Base-by-base conservation (phyloP, 2,797 vertebrate species). In the Fistularia tabacaria region DNA sequence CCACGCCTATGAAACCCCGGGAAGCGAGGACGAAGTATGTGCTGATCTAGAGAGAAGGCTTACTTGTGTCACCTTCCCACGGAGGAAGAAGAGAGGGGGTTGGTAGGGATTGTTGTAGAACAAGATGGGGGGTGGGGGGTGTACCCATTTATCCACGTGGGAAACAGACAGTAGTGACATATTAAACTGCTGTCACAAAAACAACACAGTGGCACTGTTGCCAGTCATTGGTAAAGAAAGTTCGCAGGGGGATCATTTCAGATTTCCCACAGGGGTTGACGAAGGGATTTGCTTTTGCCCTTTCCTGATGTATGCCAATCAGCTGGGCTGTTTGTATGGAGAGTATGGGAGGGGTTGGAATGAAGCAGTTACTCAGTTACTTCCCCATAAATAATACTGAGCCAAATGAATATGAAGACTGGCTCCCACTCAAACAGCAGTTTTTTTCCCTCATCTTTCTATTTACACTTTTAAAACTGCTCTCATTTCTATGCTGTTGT, bases 81-180 rank as follows among this genome's bases (percentile, higher is more conserved):
- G 62, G 73, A 70, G 59, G 76, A 58, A 54, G 54, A 13, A 51
- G 38, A 15, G 53, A 40, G 50, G 1, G 50, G 25, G 14, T 39
- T 5, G 41, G 42, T 36, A 36, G 44, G 39, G 49, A 13, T 50
- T 62, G 60, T 76, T 79, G 67, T 69, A 57, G 42, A 13, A 5
- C 25, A 25, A 25, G 25, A 51, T 45, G 49, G 48, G 49, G 48
- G 46, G 62, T 59, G 56, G 15, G 41, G 6, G 44, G n/a, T 45
- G 65, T 69, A 69, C 62, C 53, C 73, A 79, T 81, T 81, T 49
- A 81, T 82, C 72, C 79, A 83, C 57, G 69, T 88, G 86, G 79
- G 86, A 86, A 85, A 83, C 66, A 51, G 59, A 74, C 53, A 51
- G 62, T 42, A 50, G 72, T 80, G 64, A 85, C 82, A 84, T 55